Conservation (phyloP, 2,113 vertebrate genomes). For the Nicator chloris region DNA sequence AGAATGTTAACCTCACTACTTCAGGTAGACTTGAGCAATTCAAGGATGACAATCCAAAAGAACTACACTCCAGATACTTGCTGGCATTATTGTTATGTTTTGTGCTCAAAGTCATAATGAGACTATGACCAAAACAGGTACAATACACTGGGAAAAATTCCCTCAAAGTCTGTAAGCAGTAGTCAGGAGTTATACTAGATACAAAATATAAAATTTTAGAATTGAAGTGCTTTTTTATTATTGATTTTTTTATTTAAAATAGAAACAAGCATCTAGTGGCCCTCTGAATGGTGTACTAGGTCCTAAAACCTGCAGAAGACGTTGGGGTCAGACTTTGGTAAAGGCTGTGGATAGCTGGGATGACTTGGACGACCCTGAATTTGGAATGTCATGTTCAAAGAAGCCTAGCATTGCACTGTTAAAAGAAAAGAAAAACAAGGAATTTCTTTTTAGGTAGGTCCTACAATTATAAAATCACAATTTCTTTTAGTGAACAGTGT, state of each 20-base stretch:
- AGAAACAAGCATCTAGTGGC: slow-evolving; percentile 74
- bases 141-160: not conserved
- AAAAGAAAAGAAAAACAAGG: slow-evolving; percentile 79
- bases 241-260: not conserved
- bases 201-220: not conserved
- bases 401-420: slow-evolving; percentile 80
- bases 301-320: slow-evolving; percentile 83
- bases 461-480: not conserved
- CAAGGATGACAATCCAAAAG: not conserved
- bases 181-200: not conserved
- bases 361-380: slow-evolving; percentile 79
- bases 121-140: not conserved
- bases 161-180: not conserved
- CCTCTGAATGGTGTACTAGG: slow-evolving; percentile 63
- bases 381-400: slow-evolving; percentile 84
- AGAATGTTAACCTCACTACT: not conserved
- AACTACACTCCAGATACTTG: not conserved
- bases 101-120: not conserved
- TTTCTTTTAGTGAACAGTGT: not conserved
- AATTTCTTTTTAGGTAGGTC: slow-evolving; percentile 70
- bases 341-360: slow-evolving; percentile 86
- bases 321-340: slow-evolving; percentile 87
- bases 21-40: not conserved
- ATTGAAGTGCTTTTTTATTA: not conserved
- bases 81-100: not conserved